Conservation (phyloP, 2,113 vertebrate species). For the Rhombomys opimus region DNA sequence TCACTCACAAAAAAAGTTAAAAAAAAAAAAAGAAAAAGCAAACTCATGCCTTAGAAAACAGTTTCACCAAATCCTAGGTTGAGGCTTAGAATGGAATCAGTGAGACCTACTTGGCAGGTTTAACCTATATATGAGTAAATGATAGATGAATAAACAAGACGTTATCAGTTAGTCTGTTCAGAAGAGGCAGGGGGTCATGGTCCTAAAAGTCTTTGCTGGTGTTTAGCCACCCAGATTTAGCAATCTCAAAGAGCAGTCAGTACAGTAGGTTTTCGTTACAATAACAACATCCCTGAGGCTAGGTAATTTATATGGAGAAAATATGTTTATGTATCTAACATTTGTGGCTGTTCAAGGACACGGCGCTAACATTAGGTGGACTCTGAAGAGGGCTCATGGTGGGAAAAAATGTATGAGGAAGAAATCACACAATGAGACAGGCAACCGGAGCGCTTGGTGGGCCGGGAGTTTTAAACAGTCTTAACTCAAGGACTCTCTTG, state of each 20-base stretch:
- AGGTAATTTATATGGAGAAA: background rate
- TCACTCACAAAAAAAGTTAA: background rate
- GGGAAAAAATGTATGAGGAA: background rate
- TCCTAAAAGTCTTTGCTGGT: background rate
- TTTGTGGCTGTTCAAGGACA: background rate
- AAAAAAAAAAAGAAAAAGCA: background rate
- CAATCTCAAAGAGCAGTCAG: background rate
- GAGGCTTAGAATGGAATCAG: background rate
- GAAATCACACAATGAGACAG: background rate
- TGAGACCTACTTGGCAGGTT: background rate
- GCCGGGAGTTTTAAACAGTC: background rate
- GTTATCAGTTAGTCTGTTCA: background rate
- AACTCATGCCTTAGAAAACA: background rate
- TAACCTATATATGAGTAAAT: background rate
- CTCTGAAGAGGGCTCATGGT: background rate
- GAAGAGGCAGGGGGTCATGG: background rate
- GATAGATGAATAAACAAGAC: background rate
- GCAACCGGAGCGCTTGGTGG: background rate
- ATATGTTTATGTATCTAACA: background rate
- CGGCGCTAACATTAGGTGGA: background rate
- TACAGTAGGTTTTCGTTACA: background rate
- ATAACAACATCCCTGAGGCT: background rate
- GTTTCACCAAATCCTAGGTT: background rate
- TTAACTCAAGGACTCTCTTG: background rate
- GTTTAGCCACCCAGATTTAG: background rate